Percentiles rank a stretch among this genome's conserved stretches.
phyloP scores from a whole-genome alignment of 2,888 invertebrate genomes.

The Lymantria monacha region DNA sequence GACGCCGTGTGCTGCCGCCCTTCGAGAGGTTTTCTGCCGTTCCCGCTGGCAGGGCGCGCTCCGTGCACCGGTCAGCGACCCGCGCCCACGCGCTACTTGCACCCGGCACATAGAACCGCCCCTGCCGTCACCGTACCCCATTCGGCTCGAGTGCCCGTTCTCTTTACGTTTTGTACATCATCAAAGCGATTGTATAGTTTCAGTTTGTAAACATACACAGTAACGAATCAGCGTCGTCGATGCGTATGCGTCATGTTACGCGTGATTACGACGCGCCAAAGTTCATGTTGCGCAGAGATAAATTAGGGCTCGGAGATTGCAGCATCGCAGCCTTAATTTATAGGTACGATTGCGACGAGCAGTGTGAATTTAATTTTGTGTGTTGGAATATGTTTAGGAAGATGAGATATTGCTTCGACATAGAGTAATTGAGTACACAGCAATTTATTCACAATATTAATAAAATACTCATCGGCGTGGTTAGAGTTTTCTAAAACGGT shows the following conservation, averaged over 20 bases:
- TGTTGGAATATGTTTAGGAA: too few relatives aligned
- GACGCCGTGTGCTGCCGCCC: constrained; percentile 78
- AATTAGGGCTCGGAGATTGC: constrained; percentile 50
- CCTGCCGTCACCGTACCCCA: constrained; percentile 14
- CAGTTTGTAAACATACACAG: constrained; percentile 33
- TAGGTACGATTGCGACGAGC: constrained; percentile 39
- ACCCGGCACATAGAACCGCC: constrained; percentile 52
- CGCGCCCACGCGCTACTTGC: constrained; percentile 68
- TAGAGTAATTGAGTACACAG: too few relatives aligned
- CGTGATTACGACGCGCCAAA: constrained; percentile 26
- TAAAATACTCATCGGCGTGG: too few relatives aligned
- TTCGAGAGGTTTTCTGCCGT: constrained; percentile 78
- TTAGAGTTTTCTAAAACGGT: too few relatives aligned
- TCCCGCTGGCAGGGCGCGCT: constrained; percentile 71
- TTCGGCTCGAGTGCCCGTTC: constrained; percentile 15
- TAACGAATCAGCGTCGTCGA: constrained; percentile 6
- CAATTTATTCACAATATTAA: too few relatives aligned
- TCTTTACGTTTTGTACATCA: constrained; percentile 20
- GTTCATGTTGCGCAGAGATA: constrained; percentile 34
- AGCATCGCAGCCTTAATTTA: constrained; percentile 56
- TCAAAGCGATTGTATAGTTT: constrained; percentile 22
- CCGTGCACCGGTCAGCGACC: constrained; percentile 75
- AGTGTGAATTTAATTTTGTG: too few relatives aligned
- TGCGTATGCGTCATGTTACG: constrained; percentile 32
- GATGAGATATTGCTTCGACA: too few relatives aligned